Conservation (phyloP, 2,888 invertebrate species). For the Abrostola tripartita region DNA sequence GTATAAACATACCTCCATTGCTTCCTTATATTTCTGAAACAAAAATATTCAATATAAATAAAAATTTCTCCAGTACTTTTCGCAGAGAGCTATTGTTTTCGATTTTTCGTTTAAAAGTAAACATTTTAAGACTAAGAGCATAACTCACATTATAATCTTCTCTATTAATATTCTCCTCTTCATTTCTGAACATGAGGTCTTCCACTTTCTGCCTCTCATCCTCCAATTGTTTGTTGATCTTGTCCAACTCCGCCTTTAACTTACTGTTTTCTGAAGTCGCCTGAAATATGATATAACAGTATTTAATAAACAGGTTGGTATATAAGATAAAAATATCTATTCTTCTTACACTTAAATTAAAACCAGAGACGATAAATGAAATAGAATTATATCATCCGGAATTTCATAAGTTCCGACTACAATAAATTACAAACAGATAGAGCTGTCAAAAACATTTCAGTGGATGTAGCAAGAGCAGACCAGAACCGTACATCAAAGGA, state of each 20-base stretch:
- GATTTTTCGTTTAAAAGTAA: background rate
- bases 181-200: slow-evolving; percentile 96
- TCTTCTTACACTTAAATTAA: too few species aligned
- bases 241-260: slow-evolving; percentile 87
- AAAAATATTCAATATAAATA: slow-evolving; percentile 31
- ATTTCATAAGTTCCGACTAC: too few species aligned
- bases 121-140: background rate
- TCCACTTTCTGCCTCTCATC: slow-evolving; percentile 95
- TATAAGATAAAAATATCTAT: too few species aligned
- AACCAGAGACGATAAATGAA: too few species aligned
- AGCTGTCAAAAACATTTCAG: too few species aligned
- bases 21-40: slow-evolving; percentile 85
- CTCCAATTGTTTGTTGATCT: slow-evolving; percentile 90
- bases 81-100: too few species aligned
- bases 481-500: too few species aligned
- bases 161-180: slow-evolving; percentile 96
- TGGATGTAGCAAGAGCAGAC: too few species aligned
- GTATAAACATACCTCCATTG: slow-evolving; percentile 78
- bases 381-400: too few species aligned
- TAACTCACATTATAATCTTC: slow-evolving; percentile 94
- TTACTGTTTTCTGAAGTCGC: slow-evolving; percentile 86
- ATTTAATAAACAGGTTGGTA: background rate
- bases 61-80: background rate
- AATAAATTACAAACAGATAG: too few species aligned
- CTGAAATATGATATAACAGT: slow-evolving; percentile 61